These are phyloP conservation scores for Ceriagrion tenellum DNA, from an alignment of 2,888 invertebrate genomes.

Conservation along the genomic window DNA sequence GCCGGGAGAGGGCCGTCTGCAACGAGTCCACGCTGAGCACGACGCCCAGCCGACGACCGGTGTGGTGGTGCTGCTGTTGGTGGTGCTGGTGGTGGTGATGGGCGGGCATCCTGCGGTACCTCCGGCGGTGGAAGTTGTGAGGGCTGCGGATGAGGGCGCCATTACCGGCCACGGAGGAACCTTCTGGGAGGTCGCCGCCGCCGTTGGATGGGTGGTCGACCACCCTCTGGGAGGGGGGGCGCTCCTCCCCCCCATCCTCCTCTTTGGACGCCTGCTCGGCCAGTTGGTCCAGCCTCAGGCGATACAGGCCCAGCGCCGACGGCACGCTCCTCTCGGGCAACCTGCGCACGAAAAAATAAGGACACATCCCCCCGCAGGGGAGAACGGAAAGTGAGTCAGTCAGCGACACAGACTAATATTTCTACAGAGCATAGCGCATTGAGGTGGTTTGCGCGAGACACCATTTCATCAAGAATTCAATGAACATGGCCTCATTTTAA, in stretches of 20 bases:
- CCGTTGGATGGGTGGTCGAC: not conserved
- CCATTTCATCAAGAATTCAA: too few species aligned
- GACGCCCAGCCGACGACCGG: conserved; percentile 70
- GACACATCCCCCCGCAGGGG: too few species aligned
- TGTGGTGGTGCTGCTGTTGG: not conserved
- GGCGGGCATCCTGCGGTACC: conserved; percentile 51
- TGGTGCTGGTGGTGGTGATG: not conserved
- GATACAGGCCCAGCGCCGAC: conserved; percentile 31
- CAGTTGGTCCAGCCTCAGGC: conserved; percentile 48
- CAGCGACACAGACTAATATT: too few species aligned
- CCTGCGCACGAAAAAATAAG: not conserved
- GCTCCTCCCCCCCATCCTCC: not conserved
- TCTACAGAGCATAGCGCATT: too few species aligned
- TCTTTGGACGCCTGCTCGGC: not conserved
- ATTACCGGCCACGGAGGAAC: too few species aligned
- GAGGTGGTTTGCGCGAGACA: too few species aligned
- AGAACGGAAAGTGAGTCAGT: too few species aligned
- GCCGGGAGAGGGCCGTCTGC: conserved; percentile 75
- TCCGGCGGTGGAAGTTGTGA: conserved; percentile 70
- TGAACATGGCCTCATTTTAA: too few species aligned
- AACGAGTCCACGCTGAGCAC: conserved; percentile 77
- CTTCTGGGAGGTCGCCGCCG: not conserved
- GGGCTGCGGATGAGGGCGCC: conserved; percentile 66
- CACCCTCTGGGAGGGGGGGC: too few species aligned
- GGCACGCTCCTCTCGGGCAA: conserved; percentile 59